Conservation (phyloP, 1,140 invertebrate genomes). For the Hestina assimilis region DNA sequence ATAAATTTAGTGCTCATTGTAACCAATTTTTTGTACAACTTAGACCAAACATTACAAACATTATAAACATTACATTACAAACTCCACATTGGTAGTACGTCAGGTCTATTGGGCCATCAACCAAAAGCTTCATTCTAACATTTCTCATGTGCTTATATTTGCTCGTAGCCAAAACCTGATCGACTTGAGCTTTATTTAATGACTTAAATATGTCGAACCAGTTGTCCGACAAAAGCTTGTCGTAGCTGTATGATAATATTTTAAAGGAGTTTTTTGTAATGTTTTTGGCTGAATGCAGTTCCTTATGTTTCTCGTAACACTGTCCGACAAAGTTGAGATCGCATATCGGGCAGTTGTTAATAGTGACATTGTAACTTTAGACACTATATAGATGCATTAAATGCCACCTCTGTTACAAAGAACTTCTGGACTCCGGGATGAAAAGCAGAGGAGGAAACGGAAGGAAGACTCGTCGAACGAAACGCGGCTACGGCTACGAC, state of each 20-base stretch:
- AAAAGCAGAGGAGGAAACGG: too few species aligned
- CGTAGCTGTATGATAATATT: slow-evolving; percentile 30
- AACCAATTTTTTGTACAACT: too few species aligned
- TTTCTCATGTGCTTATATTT: slow-evolving; percentile 28
- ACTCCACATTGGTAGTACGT: slow-evolving; percentile 31
- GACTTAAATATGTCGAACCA: slow-evolving; percentile 31
- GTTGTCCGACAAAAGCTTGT: slow-evolving; percentile 17
- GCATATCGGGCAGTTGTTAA: slow-evolving; percentile 16
- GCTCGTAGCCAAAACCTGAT: slow-evolving; percentile 33
- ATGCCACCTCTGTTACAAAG: too few species aligned
- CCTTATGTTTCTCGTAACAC: slow-evolving; percentile 20
- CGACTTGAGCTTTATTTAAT: slow-evolving; percentile 22
- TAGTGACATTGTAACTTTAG: slow-evolving; percentile 25
- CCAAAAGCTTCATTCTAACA: slow-evolving; percentile 23
- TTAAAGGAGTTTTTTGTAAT: slow-evolving; percentile 24
- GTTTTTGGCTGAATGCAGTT: slow-evolving; percentile 20
- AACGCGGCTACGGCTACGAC: too few species aligned
- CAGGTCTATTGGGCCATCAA: slow-evolving; percentile 21
- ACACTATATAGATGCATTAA: too few species aligned
- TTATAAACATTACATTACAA: too few species aligned
- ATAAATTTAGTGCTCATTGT: too few species aligned
- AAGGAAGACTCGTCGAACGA: too few species aligned
- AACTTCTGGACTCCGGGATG: too few species aligned
- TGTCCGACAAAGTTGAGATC: slow-evolving; percentile 20
- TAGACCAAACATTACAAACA: too few species aligned